These are phyloP conservation scores for Blastomussa wellsi DNA, from an alignment of 92 coral and sea anemone species.

Conservation along the genomic window DNA sequence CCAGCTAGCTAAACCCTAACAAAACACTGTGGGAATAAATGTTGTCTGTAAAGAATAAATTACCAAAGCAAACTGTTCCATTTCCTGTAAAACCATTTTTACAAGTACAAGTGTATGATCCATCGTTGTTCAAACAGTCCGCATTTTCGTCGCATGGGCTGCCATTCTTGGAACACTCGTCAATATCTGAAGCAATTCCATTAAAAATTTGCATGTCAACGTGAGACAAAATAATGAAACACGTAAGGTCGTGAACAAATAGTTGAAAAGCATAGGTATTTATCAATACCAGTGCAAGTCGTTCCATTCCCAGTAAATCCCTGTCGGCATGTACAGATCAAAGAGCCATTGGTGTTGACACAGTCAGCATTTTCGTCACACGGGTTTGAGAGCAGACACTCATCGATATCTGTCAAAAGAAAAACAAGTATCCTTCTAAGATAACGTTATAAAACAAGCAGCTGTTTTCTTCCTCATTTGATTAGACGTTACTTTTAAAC, in stretches of 20 bases:
- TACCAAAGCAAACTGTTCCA: slow-evolving; percentile 48
- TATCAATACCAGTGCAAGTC: slow-evolving; percentile 20
- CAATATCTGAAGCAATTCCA: background rate
- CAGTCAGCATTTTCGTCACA: slow-evolving; percentile 39
- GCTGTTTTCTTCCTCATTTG: no score
- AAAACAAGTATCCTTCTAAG: no score
- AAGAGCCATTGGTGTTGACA: slow-evolving; percentile 54
- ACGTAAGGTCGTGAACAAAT: no score
- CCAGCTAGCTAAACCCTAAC: no score
- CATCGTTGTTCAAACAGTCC: slow-evolving; percentile 38
- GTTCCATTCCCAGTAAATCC: slow-evolving; percentile 64
- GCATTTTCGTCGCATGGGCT: slow-evolving; percentile 44
- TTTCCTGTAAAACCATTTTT: slow-evolving; percentile 55
- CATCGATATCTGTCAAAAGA: no score
- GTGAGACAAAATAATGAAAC: no score
- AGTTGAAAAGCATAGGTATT: no score
- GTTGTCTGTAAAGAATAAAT: background rate
- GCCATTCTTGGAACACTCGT: slow-evolving; percentile 37
- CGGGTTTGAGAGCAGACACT: background rate
- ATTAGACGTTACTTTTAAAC: background rate
- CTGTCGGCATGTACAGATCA: slow-evolving; percentile 55
- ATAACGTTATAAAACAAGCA: no score
- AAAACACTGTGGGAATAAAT: background rate
- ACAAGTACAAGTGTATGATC: slow-evolving; percentile 54
- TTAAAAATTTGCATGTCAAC: no score